Evolutionary conservation across 2,113 vertebrate genomes (phyloP), one percentile per base, ranked within the genome.

Genomic region (Dipodomys spectabilis): DNA sequence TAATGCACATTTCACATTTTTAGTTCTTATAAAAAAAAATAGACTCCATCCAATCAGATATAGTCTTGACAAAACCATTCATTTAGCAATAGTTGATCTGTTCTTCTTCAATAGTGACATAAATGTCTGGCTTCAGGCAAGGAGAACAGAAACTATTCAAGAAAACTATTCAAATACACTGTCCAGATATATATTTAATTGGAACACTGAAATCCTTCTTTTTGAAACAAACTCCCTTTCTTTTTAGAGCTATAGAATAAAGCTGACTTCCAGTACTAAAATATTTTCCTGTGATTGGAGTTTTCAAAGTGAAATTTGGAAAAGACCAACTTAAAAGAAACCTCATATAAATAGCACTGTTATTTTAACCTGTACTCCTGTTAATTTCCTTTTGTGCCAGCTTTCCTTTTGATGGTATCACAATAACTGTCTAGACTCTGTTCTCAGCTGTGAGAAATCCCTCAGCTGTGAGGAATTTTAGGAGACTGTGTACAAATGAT

Each of bases 101-200:
- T 12, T 30, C 44, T 93, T 95, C 69, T 62, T 87, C 93, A 93
- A 53, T n/a, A 79, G 44, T 64, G 53, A 68, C 81, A 92, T 79
- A 78, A 95, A 71, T 32, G n/a, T 10, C 79, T 82, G 74, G 8
- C n/a, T 95, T 92, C 67, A 68, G 62, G 19, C 44, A 95, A 86
- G 90, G 19, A 28, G 30, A 94, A 57, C 22, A 85, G 84, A 82
- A 86, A 89, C 81, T 79, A 89, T 91, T 28, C 73, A 94, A 91
- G 72, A 74, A 94, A 93, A 78, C 68, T 84, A 71, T 72, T 84
- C 32, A 85, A 95, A 87, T 39, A 16, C 5, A 74, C 15, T 82
- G 39, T 27, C 44, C 80, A 75, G 74, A 68, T 72, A 94, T 94
- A 93, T 91, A 91, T 86, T 96, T 96, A 88, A 94, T 94, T 96